Percentiles rank a stretch among this genome's conserved stretches.
Conservation (phyloP, 1,140 invertebrate species). For the Drosophila fuyamai region DNA sequence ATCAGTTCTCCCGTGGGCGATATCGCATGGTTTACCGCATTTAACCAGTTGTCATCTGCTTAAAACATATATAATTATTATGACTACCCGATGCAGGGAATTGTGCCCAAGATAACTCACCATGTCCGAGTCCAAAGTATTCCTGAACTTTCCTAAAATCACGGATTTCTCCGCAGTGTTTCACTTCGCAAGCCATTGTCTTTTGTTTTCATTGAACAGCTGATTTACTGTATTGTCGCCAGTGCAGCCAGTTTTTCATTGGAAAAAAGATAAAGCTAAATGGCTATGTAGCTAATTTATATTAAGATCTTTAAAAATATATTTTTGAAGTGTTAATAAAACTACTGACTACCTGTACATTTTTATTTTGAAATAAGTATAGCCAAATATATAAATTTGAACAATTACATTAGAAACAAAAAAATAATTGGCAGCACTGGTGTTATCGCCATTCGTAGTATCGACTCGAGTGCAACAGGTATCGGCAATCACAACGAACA, state of each 20-base stretch:
- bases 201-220: conserved; percentile 66
- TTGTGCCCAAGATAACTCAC: conserved; percentile 50
- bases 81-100: conserved; percentile 1
- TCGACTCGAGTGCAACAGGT: conserved; percentile 8
- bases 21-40: conserved; percentile 89
- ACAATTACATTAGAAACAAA: no score
- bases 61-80: background rate
- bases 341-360: no score
- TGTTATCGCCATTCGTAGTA: background rate
- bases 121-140: conserved; percentile 85
- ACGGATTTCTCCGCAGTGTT: conserved; percentile 88
- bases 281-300: no score
- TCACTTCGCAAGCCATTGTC: conserved; percentile 89
- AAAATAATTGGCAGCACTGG: background rate
- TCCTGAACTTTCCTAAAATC: conserved; percentile 87
- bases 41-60: conserved; percentile 89
- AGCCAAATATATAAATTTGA: background rate
- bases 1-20: conserved; percentile 90
- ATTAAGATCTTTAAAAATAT: no score
- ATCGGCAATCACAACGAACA: background rate
- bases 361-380: no score
- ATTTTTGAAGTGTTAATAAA: no score
- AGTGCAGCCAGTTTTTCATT: background rate
- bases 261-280: no score
- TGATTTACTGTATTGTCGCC: conserved; percentile 14